These are phyloP conservation scores for Poecilia latipinna DNA, from an alignment of 2,113 vertebrate genomes.

Conservation along the genomic window DNA sequence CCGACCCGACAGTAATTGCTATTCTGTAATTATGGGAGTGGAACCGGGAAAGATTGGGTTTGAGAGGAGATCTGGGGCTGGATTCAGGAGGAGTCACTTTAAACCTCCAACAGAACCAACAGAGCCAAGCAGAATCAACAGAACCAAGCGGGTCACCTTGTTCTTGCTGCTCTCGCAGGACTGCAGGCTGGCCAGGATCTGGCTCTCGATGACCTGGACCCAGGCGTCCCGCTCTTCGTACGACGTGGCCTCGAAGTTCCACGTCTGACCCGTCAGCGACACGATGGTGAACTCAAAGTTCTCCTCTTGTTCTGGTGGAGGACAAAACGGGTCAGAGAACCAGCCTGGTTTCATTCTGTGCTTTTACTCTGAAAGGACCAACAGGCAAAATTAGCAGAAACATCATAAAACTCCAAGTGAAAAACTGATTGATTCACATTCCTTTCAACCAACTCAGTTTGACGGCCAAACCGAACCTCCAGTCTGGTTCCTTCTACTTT, in stretches of 20 bases:
- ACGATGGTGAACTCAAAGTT: constrained; percentile 98
- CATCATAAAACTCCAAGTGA: too few species aligned
- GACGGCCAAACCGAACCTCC: too few species aligned
- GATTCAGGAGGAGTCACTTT: neutral
- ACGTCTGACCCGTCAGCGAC: constrained; percentile 95
- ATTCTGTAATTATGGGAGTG: constrained; percentile 62
- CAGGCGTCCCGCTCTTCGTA: constrained; percentile 96
- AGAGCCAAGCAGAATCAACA: too few species aligned
- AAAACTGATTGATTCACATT: too few species aligned
- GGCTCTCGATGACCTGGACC: constrained; percentile 97
- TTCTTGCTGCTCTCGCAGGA: constrained; percentile 99
- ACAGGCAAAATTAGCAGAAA: too few species aligned
- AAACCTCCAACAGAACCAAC: neutral
- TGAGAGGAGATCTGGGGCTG: neutral
- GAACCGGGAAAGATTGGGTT: neutral
- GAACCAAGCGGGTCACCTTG: constrained; percentile 81
- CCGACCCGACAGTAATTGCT: constrained; percentile 61
- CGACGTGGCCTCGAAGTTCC: constrained; percentile 95
- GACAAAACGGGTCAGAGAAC: neutral
- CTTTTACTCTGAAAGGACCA: neutral
- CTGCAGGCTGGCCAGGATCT: constrained; percentile 96
- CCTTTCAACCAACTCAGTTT: too few species aligned
- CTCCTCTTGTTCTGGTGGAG: constrained; percentile 92
- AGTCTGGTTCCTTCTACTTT: too few species aligned
- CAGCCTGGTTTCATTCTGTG: neutral